Base-by-base conservation (phyloP, 2,797 vertebrate species). In the Pygocentrus nattereri region DNA sequence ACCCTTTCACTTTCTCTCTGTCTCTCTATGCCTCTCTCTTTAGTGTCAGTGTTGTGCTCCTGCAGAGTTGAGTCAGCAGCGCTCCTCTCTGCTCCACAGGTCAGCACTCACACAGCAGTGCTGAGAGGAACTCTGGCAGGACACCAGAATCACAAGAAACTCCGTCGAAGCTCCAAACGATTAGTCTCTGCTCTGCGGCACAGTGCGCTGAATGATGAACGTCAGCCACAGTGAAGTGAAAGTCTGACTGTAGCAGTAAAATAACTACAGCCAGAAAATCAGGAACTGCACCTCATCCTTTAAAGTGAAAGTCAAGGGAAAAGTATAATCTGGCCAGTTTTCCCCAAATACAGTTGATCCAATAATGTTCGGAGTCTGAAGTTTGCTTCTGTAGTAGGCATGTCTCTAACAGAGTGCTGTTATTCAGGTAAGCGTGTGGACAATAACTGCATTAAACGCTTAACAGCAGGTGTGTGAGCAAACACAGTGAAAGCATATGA, bases 1-100 rank as follows among this genome's bases (percentile, higher is more conserved):
- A 50, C 54, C 5, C 21, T 44, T 10, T 25, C 5, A 25, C 56
- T 25, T 56, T 13, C 54, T 58, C 0, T 58, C 54, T 54, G 21
- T 21, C 18, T 54, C 21, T 19, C 21, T 58, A 10, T n/a, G 15
- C 18, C 25, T 62, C 13, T 62, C 59, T 62, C 12, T 62, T 56
- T 27, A 8, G 62, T 30, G 10, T n/a, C 44, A 74, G 69, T 52
- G 19, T 15, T 31, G 76, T 18, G 64, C 50, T 76, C 73, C 30
- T 27, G 65, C 79, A 78, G 80, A 84, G 78, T 74, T 54, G 56
- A 27, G 34, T 81, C 83, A 84, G 79, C 79, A 68, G 41, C 30
- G 30, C 38, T 61, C 61, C 41, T 70, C 64, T 18, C 38, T 50
- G 59, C 72, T 74, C 34, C 64, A 81, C 38, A 74, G 27, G 67